Evolutionary conservation across 2,888 invertebrate species (phyloP).

Genomic region (Papilio demoleus): DNA sequence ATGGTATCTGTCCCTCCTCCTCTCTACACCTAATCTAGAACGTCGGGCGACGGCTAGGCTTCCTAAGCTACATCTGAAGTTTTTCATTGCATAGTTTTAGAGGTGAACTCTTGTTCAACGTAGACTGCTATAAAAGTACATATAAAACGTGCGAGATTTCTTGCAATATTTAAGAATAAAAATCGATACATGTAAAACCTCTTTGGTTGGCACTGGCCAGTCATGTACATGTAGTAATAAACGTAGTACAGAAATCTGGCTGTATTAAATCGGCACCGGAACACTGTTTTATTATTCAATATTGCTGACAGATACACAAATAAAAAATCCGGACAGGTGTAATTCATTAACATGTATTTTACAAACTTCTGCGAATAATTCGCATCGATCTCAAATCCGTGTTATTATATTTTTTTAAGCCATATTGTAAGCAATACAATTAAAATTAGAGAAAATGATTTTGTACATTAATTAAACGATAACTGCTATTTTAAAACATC

Average conservation of each 20-base stretch:
- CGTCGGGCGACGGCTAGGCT: too few relatives aligned
- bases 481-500: too few relatives aligned
- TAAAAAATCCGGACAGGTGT: constrained; percentile 17
- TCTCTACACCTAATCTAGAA: too few relatives aligned
- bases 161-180: too few relatives aligned
- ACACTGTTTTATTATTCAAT: constrained; percentile 6
- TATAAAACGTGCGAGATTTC: constrained; percentile 61
- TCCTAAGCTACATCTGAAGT: too few relatives aligned
- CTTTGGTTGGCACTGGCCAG: too few relatives aligned
- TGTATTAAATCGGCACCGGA: background rate
- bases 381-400: background rate
- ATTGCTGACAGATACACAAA: background rate
- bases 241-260: too few relatives aligned
- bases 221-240: too few relatives aligned
- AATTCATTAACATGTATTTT: constrained; percentile 16
- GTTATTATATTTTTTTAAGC: constrained; percentile 4
- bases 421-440: background rate
- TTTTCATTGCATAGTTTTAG: constrained; percentile 11
- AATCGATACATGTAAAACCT: too few relatives aligned
- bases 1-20: too few relatives aligned
- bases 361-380: background rate
- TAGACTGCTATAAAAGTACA: constrained; percentile 70
- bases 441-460: background rate
- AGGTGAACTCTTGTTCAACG: constrained; percentile 71
- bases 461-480: background rate